Base-by-base conservation (phyloP, 2,797 vertebrate species). In the Hylomyscus alleni region DNA sequence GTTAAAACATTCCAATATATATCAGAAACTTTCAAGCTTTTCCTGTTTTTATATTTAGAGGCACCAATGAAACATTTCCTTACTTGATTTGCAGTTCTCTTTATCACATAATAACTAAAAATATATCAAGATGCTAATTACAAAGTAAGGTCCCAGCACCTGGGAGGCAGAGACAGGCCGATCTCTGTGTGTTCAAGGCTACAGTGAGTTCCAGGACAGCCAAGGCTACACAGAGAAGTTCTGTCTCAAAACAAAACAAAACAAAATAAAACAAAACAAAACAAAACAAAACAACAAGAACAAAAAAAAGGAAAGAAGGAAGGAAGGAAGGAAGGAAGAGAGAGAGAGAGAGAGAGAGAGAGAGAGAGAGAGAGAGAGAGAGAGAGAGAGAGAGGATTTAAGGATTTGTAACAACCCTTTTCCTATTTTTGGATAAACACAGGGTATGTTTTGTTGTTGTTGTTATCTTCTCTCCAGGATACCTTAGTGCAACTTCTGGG, bases 401-500 rank as follows among this genome's bases (percentile, higher is more conserved):
- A 19, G 19, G 29, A 96, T 90, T 67, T 75, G 19, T 93, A 7
- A 10, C 31, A 91, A 94, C 93, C 84, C n/a, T 90, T 94, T 37
- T 69, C 20, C n/a, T 60, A 20, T 19, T 87, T 97, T 93, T 58
- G 40, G 88, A 91, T 72, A 0, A 52, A 47, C 13, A 26, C n/a
- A 84, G 29, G 76, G 62, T 83, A 67, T 89, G 97, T 91, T 3
- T 44, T 44, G 44, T 44, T 44, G 44, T 44, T 44, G 44, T 44
- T 44, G 44, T 44, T 44, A 44, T 44, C 44, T 89, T 84, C 50
- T 90, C 19, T 7, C 50, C 82, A n/a, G 90, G 75, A 1, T 69
- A 95, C 1, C 92, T 26, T 90, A 95, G 95, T 40, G 50, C 40
- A 34, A 76, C 72, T 96, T 78, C 88, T 80, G 75, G 65, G 87